These are phyloP conservation scores for Drosophila mercatorum DNA, from an alignment of 2,888 invertebrate genomes.

Conservation along the genomic window DNA sequence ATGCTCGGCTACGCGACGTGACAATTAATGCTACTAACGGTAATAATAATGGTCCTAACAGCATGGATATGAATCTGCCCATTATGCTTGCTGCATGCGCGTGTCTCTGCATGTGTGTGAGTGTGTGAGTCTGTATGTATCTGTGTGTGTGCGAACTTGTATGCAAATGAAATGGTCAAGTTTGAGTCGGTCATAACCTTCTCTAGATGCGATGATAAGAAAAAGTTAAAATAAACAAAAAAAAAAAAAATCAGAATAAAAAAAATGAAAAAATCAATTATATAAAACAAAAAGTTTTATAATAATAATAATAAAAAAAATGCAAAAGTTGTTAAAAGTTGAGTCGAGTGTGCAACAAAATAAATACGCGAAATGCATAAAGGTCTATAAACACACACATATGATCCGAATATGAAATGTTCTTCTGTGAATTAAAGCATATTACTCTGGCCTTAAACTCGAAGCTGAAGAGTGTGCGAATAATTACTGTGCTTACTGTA, in stretches of 20 bases:
- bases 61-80: slow-evolving; percentile 11
- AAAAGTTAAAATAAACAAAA: slow-evolving; percentile 14
- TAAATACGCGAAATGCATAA: slow-evolving; percentile 27
- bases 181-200: slow-evolving; percentile 47
- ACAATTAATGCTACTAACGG: slow-evolving; percentile 31
- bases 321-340: slow-evolving; percentile 50
- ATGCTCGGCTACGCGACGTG: slow-evolving; percentile 38
- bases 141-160: slow-evolving; percentile 16
- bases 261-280: slow-evolving; percentile 4
- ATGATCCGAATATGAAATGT: slow-evolving; percentile 8
- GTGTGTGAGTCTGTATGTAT: not conserved
- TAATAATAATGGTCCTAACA: slow-evolving; percentile 12
- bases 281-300: slow-evolving; percentile 5
- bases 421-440: slow-evolving; percentile 5
- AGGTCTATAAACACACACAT: slow-evolving; percentile 11
- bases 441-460: not conserved
- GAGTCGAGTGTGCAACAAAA: slow-evolving; percentile 52
- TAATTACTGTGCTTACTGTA: slow-evolving; percentile 5
- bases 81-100: slow-evolving; percentile 5
- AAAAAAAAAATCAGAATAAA: not conserved
- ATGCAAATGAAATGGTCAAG: slow-evolving; percentile 29
- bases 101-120: slow-evolving; percentile 10
- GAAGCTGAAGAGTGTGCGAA: not conserved
- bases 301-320: slow-evolving; percentile 16
- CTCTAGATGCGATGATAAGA: slow-evolving; percentile 31